These are phyloP conservation scores for Lagopus leucura DNA, from an alignment of 2,113 vertebrate species.

Conservation along the genomic window DNA sequence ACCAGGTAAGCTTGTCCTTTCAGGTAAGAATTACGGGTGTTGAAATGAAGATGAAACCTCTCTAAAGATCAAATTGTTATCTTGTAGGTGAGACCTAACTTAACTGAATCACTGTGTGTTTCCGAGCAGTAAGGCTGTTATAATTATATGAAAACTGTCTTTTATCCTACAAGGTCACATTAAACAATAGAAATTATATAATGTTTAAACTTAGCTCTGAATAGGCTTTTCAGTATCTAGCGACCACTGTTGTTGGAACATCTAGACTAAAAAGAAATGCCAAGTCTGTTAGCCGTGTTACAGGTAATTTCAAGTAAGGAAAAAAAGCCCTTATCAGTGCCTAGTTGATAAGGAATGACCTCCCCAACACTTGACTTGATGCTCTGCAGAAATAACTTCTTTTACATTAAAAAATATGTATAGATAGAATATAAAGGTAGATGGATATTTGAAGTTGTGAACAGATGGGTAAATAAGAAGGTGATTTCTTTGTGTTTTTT, in stretches of 20 bases:
- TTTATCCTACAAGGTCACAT: neutral
- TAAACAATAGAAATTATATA: neutral
- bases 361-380: neutral
- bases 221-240: neutral
- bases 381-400: neutral
- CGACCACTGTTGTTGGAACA: neutral
- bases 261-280: neutral
- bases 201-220: neutral
- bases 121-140: neutral
- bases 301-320: neutral
- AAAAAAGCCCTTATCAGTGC: neutral
- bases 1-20: constrained; percentile 79
- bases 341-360: neutral
- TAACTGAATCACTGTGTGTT: neutral
- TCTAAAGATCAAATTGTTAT: neutral
- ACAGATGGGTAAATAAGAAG: too few species aligned
- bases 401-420: neutral
- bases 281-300: neutral
- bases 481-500: too few species aligned
- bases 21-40: neutral
- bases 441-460: too few species aligned
- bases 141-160: neutral
- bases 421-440: too few species aligned
- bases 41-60: neutral
- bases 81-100: neutral